These are phyloP conservation scores for Parapsyche elsis DNA, from an alignment of 1,140 invertebrate species.

Conservation along the genomic window DNA sequence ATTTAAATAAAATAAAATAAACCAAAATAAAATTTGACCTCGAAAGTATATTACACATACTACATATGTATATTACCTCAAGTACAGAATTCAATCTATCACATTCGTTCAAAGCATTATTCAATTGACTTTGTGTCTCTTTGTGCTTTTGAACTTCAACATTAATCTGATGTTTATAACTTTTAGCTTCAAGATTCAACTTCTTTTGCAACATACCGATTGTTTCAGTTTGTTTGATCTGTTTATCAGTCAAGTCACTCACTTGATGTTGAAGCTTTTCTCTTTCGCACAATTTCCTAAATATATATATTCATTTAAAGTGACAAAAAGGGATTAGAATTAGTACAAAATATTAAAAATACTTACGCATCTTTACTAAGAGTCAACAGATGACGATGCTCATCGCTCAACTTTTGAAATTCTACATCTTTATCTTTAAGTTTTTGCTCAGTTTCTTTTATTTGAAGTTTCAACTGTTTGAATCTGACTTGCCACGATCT, in stretches of 20 bases:
- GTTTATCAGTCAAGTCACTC: conserved; percentile 71
- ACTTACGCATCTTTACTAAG: conserved; percentile 75
- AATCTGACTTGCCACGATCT: conserved; percentile 76
- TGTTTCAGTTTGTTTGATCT: conserved; percentile 75
- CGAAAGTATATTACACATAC: conserved; percentile 50
- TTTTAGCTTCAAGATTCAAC: conserved; percentile 77
- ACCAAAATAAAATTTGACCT: conserved; percentile 49
- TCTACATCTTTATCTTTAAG: conserved; percentile 77
- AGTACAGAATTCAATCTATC: conserved; percentile 68
- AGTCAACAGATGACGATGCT: conserved; percentile 75
- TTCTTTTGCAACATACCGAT: conserved; percentile 76
- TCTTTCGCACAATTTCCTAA: conserved; percentile 75
- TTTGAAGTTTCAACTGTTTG: conserved; percentile 73
- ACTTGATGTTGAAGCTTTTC: conserved; percentile 77
- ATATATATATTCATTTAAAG: not conserved
- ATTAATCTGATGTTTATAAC: conserved; percentile 76
- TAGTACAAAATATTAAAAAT: conserved; percentile 24
- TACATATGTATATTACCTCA: conserved; percentile 60
- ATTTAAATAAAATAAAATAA: conserved; percentile 57
- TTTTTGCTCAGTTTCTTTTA: conserved; percentile 71
- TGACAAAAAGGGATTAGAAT: not conserved
- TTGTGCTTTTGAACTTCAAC: conserved; percentile 76
- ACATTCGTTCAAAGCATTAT: conserved; percentile 71
- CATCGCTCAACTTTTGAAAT: conserved; percentile 71
- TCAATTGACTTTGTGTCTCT: conserved; percentile 75